Evolutionary conservation across 2,797 vertebrate genomes (phyloP).

Genomic region (Meda fulgida): DNA sequence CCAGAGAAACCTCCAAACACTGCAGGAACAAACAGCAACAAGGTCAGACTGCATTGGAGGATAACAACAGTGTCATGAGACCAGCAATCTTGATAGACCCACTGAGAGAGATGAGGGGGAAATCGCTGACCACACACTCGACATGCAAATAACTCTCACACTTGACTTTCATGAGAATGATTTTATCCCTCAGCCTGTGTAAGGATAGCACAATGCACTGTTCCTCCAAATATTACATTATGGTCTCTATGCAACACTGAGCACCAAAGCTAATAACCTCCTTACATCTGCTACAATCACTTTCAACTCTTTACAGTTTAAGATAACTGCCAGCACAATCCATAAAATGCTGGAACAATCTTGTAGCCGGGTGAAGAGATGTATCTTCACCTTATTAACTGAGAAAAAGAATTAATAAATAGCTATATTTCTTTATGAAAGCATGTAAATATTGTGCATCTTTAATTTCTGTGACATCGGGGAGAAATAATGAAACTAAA

Average conservation of each 20-base stretch:
- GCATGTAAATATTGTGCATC: background rate
- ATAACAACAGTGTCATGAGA: conserved; percentile 27
- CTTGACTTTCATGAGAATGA: conserved; percentile 44
- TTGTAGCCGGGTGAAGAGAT: background rate
- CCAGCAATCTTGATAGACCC: conserved; percentile 18
- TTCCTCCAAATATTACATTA: conserved; percentile 28
- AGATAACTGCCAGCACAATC: background rate
- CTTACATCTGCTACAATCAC: conserved; percentile 6
- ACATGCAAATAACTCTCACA: conserved; percentile 31
- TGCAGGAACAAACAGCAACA: conserved; percentile 63
- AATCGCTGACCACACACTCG: conserved; percentile 26
- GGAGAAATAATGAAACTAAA: background rate
- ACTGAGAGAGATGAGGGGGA: conserved; percentile 21
- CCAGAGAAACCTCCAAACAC: conserved; percentile 57
- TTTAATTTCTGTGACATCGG: background rate
- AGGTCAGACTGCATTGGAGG: conserved; percentile 54
- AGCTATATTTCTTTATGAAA: background rate
- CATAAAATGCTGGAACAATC: conserved; percentile 1
- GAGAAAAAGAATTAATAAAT: too few relatives aligned
- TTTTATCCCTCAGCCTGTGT: conserved; percentile 32
- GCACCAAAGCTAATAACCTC: background rate
- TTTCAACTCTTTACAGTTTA: background rate
- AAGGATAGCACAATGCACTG: conserved; percentile 21
- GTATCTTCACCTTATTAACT: background rate
- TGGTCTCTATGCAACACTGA: background rate